Conservation (phyloP, 2,888 invertebrate genomes). For the Nudaria mundana region DNA sequence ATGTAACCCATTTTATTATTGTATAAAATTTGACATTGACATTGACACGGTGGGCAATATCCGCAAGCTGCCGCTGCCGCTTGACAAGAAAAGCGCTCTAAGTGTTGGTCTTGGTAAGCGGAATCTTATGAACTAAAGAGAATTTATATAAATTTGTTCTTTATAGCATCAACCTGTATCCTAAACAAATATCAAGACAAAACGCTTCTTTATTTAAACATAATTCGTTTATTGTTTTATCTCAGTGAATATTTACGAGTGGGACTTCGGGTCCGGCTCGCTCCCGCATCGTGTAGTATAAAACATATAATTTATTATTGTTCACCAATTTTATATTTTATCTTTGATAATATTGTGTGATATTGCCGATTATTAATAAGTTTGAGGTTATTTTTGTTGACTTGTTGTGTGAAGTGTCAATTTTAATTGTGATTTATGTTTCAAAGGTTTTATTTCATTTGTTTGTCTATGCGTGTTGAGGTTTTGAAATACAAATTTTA, state of each 20-base stretch:
- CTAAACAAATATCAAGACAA: conserved; percentile 67
- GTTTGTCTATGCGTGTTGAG: not conserved
- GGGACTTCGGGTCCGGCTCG: conserved; percentile 52
- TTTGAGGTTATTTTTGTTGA: conserved; percentile 50
- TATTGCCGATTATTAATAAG: conserved; percentile 67
- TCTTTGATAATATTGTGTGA: conserved; percentile 68
- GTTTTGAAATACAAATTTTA: too few relatives aligned
- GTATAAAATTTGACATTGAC: too few relatives aligned
- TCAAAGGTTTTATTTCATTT: conserved; percentile 3
- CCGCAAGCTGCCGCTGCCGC: too few relatives aligned
- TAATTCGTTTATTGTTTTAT: conserved; percentile 81
- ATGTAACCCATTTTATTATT: too few relatives aligned
- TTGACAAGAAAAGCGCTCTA: too few relatives aligned
- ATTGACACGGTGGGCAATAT: too few relatives aligned
- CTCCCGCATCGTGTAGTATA: conserved; percentile 53
- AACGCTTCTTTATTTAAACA: conserved; percentile 77
- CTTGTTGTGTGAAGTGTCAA: conserved; percentile 72
- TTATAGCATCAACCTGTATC: too few relatives aligned
- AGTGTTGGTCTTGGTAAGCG: too few relatives aligned
- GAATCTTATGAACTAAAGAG: not conserved
- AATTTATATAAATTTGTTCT: not conserved
- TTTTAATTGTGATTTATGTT: conserved; percentile 69
- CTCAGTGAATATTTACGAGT: conserved; percentile 74
- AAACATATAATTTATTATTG: conserved; percentile 77
- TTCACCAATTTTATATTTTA: conserved; percentile 62